Conservation (phyloP, 2,797 vertebrate species). For the Dendrocincla tyrannina region DNA sequence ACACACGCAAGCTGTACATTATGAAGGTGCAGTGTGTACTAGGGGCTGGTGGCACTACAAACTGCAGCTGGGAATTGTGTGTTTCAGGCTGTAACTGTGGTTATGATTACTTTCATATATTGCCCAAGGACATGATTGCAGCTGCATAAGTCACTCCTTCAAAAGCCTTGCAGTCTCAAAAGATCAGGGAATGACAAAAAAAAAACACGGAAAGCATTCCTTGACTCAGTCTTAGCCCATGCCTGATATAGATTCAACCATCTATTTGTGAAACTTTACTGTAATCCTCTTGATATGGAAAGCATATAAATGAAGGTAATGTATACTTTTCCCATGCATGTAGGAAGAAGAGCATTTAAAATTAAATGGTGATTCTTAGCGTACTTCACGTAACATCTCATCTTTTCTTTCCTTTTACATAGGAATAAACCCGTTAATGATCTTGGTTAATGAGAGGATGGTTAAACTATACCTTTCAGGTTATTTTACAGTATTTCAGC, state of each 20-base stretch:
- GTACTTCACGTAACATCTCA: neutral
- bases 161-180: neutral
- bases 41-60: neutral
- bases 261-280: neutral
- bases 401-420: neutral
- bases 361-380: neutral
- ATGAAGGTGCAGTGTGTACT: neutral
- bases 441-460: neutral
- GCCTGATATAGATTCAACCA: neutral
- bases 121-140: neutral
- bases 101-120: neutral
- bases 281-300: neutral
- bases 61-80: neutral
- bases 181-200: neutral
- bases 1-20: accelerated
- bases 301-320: neutral
- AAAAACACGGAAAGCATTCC: neutral
- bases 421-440: neutral
- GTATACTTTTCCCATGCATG: neutral
- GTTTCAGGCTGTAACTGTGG: neutral
- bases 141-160: neutral
- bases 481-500: neutral
- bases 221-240: neutral
- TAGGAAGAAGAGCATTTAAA: neutral
- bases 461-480: neutral